These are phyloP conservation scores for Chaetops frenatus DNA, from an alignment of 2,113 vertebrate species.

Conservation along the genomic window DNA sequence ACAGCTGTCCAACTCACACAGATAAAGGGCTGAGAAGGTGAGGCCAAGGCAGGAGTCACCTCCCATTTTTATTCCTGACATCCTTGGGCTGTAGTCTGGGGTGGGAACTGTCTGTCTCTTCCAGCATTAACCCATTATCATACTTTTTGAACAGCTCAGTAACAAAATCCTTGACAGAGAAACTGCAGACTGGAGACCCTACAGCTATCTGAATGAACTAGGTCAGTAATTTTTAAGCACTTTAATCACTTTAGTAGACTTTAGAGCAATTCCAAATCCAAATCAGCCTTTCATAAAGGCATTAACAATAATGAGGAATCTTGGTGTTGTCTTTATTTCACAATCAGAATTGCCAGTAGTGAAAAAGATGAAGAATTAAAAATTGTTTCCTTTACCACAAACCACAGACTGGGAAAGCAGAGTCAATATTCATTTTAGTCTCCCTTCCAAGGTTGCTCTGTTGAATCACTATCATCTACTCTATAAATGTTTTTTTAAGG, in stretches of 20 bases:
- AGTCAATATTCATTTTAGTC: background rate
- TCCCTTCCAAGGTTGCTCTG: background rate
- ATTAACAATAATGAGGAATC: background rate
- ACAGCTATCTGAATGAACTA: constrained; percentile 92
- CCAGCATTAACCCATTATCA: constrained; percentile 67
- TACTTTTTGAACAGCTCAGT: constrained; percentile 81
- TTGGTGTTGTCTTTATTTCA: background rate
- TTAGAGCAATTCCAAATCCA: background rate
- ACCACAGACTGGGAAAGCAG: background rate
- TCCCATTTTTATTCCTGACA: background rate
- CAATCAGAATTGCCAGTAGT: background rate
- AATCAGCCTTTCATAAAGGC: constrained; percentile 9
- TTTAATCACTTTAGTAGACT: constrained; percentile 26
- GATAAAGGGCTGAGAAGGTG: background rate
- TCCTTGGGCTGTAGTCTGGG: constrained; percentile 7
- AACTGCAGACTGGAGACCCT: constrained; percentile 87
- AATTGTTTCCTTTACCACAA: background rate
- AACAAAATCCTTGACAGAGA: constrained; percentile 84
- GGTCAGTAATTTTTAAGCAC: constrained; percentile 79
- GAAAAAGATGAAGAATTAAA: background rate
- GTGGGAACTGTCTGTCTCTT: constrained; percentile 26
- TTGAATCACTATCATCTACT: background rate
- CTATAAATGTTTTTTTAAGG: background rate
- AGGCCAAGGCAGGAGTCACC: background rate
- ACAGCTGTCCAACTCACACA: background rate